Conservation (phyloP, 2,113 vertebrate species). For the Chionis minor region DNA sequence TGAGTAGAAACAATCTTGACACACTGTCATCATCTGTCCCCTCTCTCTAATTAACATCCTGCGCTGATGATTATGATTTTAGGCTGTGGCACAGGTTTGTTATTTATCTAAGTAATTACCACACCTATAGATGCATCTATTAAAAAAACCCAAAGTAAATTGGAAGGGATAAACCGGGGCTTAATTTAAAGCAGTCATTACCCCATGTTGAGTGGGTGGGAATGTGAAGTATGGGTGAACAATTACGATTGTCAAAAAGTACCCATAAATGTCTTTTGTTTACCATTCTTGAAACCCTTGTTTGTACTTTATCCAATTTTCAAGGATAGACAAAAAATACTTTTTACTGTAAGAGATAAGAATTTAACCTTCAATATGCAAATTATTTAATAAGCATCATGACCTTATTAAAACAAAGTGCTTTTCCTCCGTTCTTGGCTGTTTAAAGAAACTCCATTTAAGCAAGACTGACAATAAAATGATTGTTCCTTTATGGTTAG, state of each 20-base stretch:
- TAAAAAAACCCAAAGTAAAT: background rate
- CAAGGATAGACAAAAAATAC: background rate
- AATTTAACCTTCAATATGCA: slow-evolving; percentile 28
- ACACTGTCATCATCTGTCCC: background rate
- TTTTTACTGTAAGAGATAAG: background rate
- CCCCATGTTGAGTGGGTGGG: background rate
- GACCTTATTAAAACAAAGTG: slow-evolving; percentile 41
- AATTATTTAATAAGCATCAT: background rate
- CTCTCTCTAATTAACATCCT: background rate
- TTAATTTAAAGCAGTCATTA: background rate
- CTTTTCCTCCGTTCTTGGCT: slow-evolving; percentile 7
- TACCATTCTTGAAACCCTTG: background rate
- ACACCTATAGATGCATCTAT: background rate
- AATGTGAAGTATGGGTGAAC: background rate
- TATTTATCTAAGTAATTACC: background rate
- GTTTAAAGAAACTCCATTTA: background rate
- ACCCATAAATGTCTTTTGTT: background rate
- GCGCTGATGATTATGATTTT: background rate
- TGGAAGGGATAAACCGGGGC: background rate
- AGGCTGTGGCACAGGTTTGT: background rate
- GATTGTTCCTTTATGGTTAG: background rate
- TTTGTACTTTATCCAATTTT: background rate
- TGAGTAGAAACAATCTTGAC: background rate
- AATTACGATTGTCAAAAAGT: background rate
- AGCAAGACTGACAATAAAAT: background rate